Base-by-base conservation (phyloP, 2,797 vertebrate species). In the Melopsittacus undulatus region DNA sequence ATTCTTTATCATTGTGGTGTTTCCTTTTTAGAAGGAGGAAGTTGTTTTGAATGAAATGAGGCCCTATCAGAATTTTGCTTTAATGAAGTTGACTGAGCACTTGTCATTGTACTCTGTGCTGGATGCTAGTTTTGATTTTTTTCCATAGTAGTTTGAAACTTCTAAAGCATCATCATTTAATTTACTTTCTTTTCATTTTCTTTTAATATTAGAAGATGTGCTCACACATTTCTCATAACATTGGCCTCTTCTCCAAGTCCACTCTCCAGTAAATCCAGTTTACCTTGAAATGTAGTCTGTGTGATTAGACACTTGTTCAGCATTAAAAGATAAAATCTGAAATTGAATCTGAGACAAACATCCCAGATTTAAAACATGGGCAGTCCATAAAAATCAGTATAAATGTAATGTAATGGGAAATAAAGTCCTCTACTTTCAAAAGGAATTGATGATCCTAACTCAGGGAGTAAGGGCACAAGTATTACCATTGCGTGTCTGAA, bases 381-480 rank as follows among this genome's bases (percentile, higher is more conserved):
- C 38, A 75, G 56, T 52, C 48, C 83, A 46, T 92, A 95, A 90
- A 97, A 96, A 87, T n/a, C 87, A 61, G 20, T 81, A 75, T 84
- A 69, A 95, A 94, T 59, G 23, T 59, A 88, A 89, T 90, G 38
- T 78, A 95, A 92, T 48, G 48, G 61, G 83, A 92, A 94, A 95
- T 95, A 70, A 92, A 94, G 72, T 51, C 19, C 23, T 62, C 69
- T 83, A 7, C 81, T 90, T 94, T 77, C 21, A 76, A 45, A 82
- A 92, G 80, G 78, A 96, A 97, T 93, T 97, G 95, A 95, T 97
- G 96, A 95, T 95, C 57, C 92, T 91, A 95, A 95, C 97, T 84
- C 61, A 95, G 86, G 77, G 92, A 97, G 95, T 97, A 92, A 94
- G 66, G 94, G 59, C 83, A 83, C 45, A 42, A 62, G 73, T 87